These are phyloP conservation scores for Hypocryptadius cinnamomeus DNA, from an alignment of 2,113 vertebrate genomes.

Conservation along the genomic window DNA sequence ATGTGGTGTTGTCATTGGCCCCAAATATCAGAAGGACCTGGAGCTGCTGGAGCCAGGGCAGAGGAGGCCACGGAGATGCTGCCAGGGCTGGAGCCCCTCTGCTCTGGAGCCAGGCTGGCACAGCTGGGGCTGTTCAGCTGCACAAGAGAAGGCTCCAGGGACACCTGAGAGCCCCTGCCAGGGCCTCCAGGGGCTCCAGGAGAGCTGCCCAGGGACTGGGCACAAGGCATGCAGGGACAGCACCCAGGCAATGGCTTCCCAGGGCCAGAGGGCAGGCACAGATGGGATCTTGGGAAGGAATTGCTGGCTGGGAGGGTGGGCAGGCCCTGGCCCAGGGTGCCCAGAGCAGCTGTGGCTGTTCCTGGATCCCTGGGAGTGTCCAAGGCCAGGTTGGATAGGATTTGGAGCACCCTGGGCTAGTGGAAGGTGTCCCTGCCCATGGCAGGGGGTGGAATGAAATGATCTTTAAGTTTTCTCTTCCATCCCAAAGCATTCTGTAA, in stretches of 20 bases:
- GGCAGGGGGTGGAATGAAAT: accelerated
- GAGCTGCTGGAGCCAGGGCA: neutral
- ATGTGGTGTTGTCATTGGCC: neutral
- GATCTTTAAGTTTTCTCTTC: neutral
- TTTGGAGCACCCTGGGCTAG: accelerated
- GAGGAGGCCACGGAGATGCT: neutral
- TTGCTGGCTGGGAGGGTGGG: neutral
- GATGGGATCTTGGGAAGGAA: neutral
- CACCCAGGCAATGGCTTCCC: neutral
- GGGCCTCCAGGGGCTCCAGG: neutral
- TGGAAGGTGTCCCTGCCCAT: neutral
- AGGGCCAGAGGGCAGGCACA: neutral
- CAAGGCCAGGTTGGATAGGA: accelerated
- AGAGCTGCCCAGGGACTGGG: neutral
- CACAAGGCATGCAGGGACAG: neutral
- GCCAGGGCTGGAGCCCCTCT: neutral
- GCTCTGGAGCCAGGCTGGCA: neutral
- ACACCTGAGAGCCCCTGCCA: neutral
- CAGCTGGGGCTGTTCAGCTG: neutral
- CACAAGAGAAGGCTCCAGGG: neutral
- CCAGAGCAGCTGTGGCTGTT: neutral
- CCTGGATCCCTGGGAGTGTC: neutral
- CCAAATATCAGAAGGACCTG: neutral
- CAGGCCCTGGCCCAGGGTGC: neutral
- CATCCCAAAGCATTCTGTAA: neutral